Evolutionary conservation across 2,113 vertebrate genomes (phyloP).

Genomic region (Dermatemys mawii): DNA sequence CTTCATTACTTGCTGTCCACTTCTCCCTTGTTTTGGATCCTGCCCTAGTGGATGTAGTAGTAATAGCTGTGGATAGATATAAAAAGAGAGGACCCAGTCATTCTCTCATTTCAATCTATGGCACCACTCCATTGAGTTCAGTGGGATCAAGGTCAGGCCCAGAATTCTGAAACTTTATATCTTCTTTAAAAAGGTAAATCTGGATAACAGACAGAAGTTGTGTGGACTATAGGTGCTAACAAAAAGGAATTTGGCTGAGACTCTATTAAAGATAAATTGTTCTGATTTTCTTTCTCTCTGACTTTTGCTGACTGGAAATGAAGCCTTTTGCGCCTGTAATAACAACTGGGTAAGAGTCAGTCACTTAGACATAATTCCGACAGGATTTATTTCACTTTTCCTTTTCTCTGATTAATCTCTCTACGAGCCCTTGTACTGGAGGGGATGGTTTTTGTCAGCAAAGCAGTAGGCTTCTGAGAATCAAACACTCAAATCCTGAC

Average conservation of each 20-base stretch:
- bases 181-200: neutral
- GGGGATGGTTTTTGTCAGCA: too few species aligned
- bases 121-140: neutral
- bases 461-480: neutral
- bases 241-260: neutral
- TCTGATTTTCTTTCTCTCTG: too few species aligned
- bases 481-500: neutral
- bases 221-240: neutral
- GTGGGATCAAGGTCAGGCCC: neutral
- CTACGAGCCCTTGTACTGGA: too few species aligned
- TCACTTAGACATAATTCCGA: too few species aligned
- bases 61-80: neutral
- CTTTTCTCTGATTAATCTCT: too few species aligned
- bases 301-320: too few species aligned
- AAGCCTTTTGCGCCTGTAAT: too few species aligned
- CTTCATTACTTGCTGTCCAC: neutral
- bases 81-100: neutral
- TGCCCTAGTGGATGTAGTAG: neutral
- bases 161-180: neutral
- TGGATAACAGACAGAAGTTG: neutral
- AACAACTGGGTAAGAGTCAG: too few species aligned
- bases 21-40: neutral
- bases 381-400: too few species aligned
- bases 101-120: neutral
- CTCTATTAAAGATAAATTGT: neutral